Base-by-base conservation (phyloP, 1,140 invertebrate species). In the Frieseomelitta varia region DNA sequence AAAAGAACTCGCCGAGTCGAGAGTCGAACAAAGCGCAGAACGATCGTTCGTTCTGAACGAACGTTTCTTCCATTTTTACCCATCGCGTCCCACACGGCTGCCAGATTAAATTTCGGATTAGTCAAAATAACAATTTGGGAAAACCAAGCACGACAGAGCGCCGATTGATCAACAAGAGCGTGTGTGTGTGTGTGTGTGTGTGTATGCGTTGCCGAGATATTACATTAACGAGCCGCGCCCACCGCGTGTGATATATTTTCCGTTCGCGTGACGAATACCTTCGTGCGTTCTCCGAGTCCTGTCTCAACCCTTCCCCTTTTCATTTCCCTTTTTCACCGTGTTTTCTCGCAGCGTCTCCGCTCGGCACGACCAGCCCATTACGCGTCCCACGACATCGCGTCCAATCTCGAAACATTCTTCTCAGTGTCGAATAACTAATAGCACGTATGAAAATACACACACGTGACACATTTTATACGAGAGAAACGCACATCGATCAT, bases 181-280 rank as follows among this genome's bases (percentile, higher is more conserved):
- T 24, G 72, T 65, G 24, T 56, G 34, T 39, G 53, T 58, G 34
- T 39, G 34, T 39, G 39, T 39, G 39, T 39, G 39, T 39, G 39
- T 39, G 56, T 58, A 1, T 58, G 19, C 17, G 56, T 58, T 53
- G 58, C 11, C 11, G 27, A n/a, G 17, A 71, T 73, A 83, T 85
- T 78, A 79, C 68, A 68, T 89, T 86, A 78, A 24, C 24, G 63
- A 58, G 55, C 47, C 84, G 80, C 51, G 53, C 73, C 79, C 51
- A 14, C 1, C 17, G 17, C 74, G 68, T 27, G 78, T 89, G 87
- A 89, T 88, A 72, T 81, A 89, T 89, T 78, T 79, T 75, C 78
- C 53, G 73, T 51, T 89, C 87, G 88, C 88, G 88, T 89, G 88
- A 89, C 88, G 78, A 86, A 81, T 61, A 55, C 30, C 61, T 85